Conservation (phyloP, 35 echinoderm and acorn worm species). For the Ptychodera flava region DNA sequence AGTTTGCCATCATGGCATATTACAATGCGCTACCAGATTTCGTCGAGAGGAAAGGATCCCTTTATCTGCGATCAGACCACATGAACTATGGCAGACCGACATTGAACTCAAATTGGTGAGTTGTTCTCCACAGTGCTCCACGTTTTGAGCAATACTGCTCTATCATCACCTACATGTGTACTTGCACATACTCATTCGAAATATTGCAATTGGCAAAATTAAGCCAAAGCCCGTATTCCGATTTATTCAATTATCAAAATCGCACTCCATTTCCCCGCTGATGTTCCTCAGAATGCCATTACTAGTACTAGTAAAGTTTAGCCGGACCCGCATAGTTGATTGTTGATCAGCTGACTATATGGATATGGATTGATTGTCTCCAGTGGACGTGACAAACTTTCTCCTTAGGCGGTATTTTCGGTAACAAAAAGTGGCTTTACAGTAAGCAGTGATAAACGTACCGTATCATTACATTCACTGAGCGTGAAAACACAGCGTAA, state of each 20-base stretch:
- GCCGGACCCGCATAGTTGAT: too few species aligned
- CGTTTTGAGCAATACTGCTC: background rate
- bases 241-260: background rate
- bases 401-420: background rate
- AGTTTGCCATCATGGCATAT: conserved; percentile 16
- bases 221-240: background rate
- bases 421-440: background rate
- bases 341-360: too few species aligned
- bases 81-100: conserved; percentile 99
- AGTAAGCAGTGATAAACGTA: background rate
- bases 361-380: too few species aligned
- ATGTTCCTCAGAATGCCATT: too few species aligned
- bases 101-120: conserved; percentile 97
- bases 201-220: background rate
- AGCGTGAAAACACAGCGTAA: too few species aligned
- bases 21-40: conserved; percentile 55
- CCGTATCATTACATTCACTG: background rate
- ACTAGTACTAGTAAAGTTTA: too few species aligned
- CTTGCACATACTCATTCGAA: background rate
- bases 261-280: background rate
- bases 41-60: conserved; percentile 89
- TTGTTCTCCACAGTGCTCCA: background rate
- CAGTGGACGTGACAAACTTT: background rate
- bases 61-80: conserved; percentile 89
- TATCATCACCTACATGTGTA: background rate